Conservation (phyloP, 2,797 vertebrate genomes). For the Syndactyla subalaris region DNA sequence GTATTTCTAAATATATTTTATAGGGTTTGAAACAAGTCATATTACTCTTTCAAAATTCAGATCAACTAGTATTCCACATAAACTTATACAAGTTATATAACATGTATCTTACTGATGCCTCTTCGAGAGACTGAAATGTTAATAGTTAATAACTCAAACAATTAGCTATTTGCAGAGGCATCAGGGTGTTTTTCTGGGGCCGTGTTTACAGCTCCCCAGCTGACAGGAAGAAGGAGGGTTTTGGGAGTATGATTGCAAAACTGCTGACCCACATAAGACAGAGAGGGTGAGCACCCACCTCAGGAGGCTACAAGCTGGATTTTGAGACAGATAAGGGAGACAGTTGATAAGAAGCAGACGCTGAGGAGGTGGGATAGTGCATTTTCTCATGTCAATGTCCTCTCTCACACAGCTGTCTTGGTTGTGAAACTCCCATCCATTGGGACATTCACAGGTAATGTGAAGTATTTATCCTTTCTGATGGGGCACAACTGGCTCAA, state of each 20-base stretch:
- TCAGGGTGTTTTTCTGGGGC: neutral
- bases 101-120: neutral
- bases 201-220: neutral
- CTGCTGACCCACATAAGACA: accelerated
- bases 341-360: neutral
- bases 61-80: neutral
- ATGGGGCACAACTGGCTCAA: neutral
- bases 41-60: neutral
- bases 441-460: neutral
- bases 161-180: neutral
- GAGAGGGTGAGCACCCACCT: neutral
- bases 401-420: neutral
- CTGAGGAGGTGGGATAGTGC: neutral
- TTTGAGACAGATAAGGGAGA: neutral
- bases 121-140: neutral
- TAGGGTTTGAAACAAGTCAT: neutral
- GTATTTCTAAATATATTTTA: neutral
- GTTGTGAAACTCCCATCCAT: neutral
- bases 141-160: neutral
- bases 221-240: neutral
- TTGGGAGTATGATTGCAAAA: neutral
- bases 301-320: neutral
- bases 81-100: neutral
- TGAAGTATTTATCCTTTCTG: neutral
- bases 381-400: neutral